Base-by-base conservation (phyloP, 2,888 invertebrate genomes). In the Hylaea fasciaria region DNA sequence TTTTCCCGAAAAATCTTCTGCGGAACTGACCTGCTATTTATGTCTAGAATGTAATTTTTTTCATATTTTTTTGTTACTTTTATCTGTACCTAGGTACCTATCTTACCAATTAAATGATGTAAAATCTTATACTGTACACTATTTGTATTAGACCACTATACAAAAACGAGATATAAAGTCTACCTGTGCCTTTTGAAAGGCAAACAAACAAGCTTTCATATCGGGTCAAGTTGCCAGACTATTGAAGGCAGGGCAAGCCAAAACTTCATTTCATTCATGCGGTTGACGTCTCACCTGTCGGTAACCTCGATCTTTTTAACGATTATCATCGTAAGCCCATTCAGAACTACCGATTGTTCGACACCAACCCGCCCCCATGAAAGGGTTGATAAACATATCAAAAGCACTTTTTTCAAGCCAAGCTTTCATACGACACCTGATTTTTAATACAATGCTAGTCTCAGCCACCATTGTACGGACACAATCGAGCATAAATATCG, bases 361-460 rank as follows among this genome's bases (percentile, higher is more conserved):
- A 77, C 51, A 44, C 78, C 78, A 82, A 83, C 82, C 81, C 83
- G 82, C 87, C 90, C 88, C 83, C 85, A 74, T 78, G 41, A 88
- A 89, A 86, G 86, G 85, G 85, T 87, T 89, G 90, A 91, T 91
- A 91, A 91, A 91, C 87, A 91, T 91, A 90, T 91, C 91, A 91
- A 91, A 88, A 80, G 82, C 72, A 71, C 73, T 81, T 80, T 81
- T 84, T 80, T 68, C 47, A 68, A 66, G 29, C 16, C 35, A 44
- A 47, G 70, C 77, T 78, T 77, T 73, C 70, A 48, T 62, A 43
- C 74, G 76, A 85, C 88, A 91, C 92, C 90, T 91, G 91, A 90
- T 90, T 90, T 87, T 65, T 79, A 76, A 77, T 79, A 86, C 82
- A 83, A 85, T 80, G 74, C 83, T 78, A 83, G 80, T 80, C 82